Evolutionary conservation across 2,113 vertebrate species (phyloP).

Genomic region (Ammodytes marinus): DNA sequence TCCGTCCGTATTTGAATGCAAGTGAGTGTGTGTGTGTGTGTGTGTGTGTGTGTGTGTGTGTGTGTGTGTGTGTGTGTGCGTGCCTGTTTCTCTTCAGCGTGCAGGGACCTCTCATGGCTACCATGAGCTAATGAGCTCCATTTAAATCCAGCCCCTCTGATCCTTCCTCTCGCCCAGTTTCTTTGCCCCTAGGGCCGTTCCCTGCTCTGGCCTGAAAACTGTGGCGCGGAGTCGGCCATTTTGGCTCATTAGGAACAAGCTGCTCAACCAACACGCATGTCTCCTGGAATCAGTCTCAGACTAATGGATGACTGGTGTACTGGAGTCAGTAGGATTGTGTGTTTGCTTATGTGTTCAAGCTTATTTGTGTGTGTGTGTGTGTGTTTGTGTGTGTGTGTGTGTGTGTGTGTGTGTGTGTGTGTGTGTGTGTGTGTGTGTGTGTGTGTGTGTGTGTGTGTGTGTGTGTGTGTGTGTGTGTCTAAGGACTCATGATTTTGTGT

Average conservation of each 20-base stretch:
- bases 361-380: slow-evolving; percentile 36
- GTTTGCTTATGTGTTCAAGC: slow-evolving; percentile 56
- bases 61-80: slow-evolving; percentile 29
- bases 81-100: slow-evolving; percentile 63
- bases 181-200: slow-evolving; percentile 73
- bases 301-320: slow-evolving; percentile 66
- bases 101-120: slow-evolving; percentile 75
- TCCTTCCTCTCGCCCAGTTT: slow-evolving; percentile 79
- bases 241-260: slow-evolving; percentile 80
- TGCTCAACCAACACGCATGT: slow-evolving; percentile 70
- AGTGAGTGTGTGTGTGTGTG: slow-evolving; percentile 18
- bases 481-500: too few species aligned
- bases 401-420: slow-evolving; percentile 2
- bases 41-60: slow-evolving; percentile 2
- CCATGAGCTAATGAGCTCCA: slow-evolving; percentile 81
- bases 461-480: slow-evolving; percentile 13
- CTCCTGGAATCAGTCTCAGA: slow-evolving; percentile 71
- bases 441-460: slow-evolving; percentile 27
- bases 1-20: slow-evolving; percentile 30
- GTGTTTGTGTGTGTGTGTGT: not conserved
- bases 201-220: slow-evolving; percentile 78
- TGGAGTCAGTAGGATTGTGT: slow-evolving; percentile 45
- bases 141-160: slow-evolving; percentile 81
- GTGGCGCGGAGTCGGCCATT: slow-evolving; percentile 71
- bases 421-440: slow-evolving; percentile 23